Evolutionary conservation across 2,888 invertebrate genomes (phyloP).

Genomic region (Adelognathus sp.): DNA sequence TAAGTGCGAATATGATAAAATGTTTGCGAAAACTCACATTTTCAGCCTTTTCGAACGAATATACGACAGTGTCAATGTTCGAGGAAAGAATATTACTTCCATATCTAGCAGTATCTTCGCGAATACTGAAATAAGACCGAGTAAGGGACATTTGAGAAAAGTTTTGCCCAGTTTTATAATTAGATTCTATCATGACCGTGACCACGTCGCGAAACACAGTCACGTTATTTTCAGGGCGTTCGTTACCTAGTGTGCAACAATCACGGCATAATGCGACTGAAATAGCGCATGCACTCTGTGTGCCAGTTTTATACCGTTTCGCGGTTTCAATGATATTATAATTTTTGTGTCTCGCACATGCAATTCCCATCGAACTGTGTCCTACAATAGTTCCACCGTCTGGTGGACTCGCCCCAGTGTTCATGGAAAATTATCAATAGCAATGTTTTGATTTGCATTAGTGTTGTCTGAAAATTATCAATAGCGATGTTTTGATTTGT

Average conservation of each 20-base stretch:
- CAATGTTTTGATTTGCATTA: too few species aligned
- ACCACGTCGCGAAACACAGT: constrained; percentile 60
- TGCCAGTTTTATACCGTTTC: constrained; percentile 62
- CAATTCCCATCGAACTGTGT: neutral
- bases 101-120: constrained; percentile 33
- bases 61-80: neutral
- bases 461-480: too few species aligned
- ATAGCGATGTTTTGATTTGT: too few species aligned
- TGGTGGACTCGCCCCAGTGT: too few species aligned
- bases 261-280: constrained; percentile 62
- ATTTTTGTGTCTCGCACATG: neutral
- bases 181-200: constrained; percentile 68
- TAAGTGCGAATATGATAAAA: neutral
- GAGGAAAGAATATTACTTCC: constrained; percentile 14
- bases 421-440: too few species aligned
- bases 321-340: constrained; percentile 49
- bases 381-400: too few species aligned
- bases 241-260: constrained; percentile 52
- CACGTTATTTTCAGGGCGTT: constrained; percentile 58
- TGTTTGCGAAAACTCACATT: neutral
- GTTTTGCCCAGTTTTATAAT: constrained; percentile 70
- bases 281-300: constrained; percentile 61
- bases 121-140: constrained; percentile 53
- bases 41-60: neutral
- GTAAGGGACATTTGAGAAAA: constrained; percentile 61